phyloP scores from a whole-genome alignment of 1,140 invertebrate species.

The Copidosoma floridanum region DNA sequence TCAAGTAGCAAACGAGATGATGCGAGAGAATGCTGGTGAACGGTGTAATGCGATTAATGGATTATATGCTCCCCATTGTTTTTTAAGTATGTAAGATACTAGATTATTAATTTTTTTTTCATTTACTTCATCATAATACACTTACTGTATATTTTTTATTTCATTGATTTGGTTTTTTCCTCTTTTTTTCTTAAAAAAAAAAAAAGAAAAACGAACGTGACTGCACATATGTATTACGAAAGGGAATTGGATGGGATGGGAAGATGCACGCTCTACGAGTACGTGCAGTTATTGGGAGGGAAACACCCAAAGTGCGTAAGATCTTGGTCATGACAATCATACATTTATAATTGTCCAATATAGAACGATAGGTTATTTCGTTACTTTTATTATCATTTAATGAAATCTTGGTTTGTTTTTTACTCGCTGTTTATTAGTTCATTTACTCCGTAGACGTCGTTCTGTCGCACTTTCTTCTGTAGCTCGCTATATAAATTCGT shows the following conservation, averaged over 20 bases:
- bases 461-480: conserved; percentile 18
- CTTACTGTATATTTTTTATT: too few species aligned
- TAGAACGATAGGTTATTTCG: conserved; percentile 17
- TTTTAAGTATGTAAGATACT: conserved; percentile 8
- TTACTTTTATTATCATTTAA: too few species aligned
- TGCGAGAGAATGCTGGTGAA: conserved; percentile 26
- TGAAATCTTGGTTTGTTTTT: conserved; percentile 12
- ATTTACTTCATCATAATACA: too few species aligned
- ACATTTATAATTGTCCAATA: conserved; percentile 15
- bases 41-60: conserved; percentile 13
- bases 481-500: conserved; percentile 25
- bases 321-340: conserved; percentile 11
- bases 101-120: conserved; percentile 18
- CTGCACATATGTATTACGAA: conserved; percentile 5
- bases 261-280: conserved; percentile 12
- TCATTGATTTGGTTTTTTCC: conserved; percentile 7
- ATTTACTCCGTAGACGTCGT: conserved; percentile 11
- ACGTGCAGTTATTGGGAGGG: conserved; percentile 14
- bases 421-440: neutral
- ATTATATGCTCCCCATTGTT: conserved; percentile 11
- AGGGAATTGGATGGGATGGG: conserved; percentile 2
- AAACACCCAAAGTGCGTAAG: conserved; percentile 14
- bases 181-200: too few species aligned
- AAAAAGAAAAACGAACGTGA: conserved; percentile 7
- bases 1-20: conserved; percentile 28